Base-by-base conservation (phyloP, 1,140 invertebrate genomes). In the Palaemon carinicauda region DNA sequence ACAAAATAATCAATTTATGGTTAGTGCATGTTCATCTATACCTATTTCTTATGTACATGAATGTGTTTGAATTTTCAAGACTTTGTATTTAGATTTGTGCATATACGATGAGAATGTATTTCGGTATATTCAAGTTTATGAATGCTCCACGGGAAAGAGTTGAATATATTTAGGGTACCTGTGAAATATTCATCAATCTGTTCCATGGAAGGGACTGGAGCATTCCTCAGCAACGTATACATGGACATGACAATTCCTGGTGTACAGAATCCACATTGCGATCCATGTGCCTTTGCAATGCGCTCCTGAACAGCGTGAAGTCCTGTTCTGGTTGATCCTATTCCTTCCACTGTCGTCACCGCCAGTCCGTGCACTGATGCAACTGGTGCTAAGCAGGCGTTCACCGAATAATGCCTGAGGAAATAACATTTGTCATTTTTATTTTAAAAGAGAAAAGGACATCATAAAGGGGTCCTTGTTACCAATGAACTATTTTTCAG, bases 201-300 rank as follows among this genome's bases (percentile, higher is more conserved):
- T 27, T 94, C 92, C 93, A 94, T 95, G 14, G 90, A 89, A 3
- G 93, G 93, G 56, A 92, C 92, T 0, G 95, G 94, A 14, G 84
- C 94, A 84, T 93, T 95, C 88, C 96, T 92, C 0, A 98, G 91
- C 27, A 97, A 91, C 0, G 95, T 94, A 90, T 98, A 98, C 97
- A 98, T 98, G 3, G 96, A 97, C 97, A 98, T 98, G 0, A 98
- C 96, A 79, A 98, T 97, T 19, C 96, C 96, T 3, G 97, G 96
- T 5, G 96, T 97, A 89, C 96, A 97, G 91, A 97, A 98, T 7
- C 96, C 96, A 91, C 97, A 98, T 92, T 98, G 96, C 0, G 96
- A 96, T 0, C 97, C 97, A 31, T 88, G 96, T 5, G 95, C 93
- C 92, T 96, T 96, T 0, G 96, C 96, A 73, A 98, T 94, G 89